Percentiles rank a stretch among this genome's conserved stretches.
Evolutionary conservation across 1,140 invertebrate species (phyloP).

Genomic region (Sweltsa coloradensis): DNA sequence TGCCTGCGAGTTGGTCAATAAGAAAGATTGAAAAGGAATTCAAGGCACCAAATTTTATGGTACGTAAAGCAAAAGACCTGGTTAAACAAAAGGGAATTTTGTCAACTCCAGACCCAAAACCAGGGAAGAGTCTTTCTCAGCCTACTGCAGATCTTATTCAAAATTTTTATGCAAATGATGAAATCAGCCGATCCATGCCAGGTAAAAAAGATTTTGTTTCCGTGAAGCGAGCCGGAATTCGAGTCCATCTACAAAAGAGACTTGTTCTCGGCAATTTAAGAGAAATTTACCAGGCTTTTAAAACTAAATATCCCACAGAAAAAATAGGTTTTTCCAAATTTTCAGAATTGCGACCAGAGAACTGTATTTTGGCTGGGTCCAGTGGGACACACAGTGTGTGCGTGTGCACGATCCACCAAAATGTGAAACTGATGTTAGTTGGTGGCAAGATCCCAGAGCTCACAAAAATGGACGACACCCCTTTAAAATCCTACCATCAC

Average conservation of each 20-base stretch:
- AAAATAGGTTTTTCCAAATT: no score
- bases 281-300: not conserved
- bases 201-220: conserved; percentile 7
- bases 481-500: conserved; percentile 14
- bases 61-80: not conserved
- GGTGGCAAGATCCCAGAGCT: conserved; percentile 3
- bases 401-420: no score
- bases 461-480: not conserved
- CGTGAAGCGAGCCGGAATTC: not conserved
- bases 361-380: conserved; percentile 18
- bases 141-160: not conserved
- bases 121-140: not conserved
- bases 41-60: not conserved
- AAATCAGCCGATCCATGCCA: conserved; percentile 5
- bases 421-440: conserved; percentile 20
- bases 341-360: no score
- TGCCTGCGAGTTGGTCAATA: conserved; percentile 3
- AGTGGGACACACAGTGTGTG: conserved; percentile 20
- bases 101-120: conserved; percentile 1
- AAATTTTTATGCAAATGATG: conserved; percentile 4
- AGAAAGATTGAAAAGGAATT: conserved; percentile 3
- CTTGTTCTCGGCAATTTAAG: conserved; percentile 7
- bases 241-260: conserved; percentile 2
- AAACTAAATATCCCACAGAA: conserved; percentile 6
- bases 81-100: conserved; percentile 4